phyloP scores from a whole-genome alignment of 1,140 invertebrate genomes.

The Drosophila nigrodunni region DNA sequence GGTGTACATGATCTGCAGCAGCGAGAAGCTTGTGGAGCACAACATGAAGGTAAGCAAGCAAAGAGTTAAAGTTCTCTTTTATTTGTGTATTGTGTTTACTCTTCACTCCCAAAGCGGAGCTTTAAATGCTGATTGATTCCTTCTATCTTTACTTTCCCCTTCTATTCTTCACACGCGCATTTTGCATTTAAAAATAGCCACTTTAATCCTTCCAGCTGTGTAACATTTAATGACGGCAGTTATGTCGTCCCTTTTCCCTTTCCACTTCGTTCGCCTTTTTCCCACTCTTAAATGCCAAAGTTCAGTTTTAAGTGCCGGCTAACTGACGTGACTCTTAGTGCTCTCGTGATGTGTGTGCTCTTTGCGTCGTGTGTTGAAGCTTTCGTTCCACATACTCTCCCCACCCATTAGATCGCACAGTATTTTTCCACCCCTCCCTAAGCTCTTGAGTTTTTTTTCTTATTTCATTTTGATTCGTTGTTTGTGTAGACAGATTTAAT shows the following conservation, averaged over 20 bases:
- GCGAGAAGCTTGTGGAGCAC: slow-evolving; percentile 95
- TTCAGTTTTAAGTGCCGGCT: not conserved
- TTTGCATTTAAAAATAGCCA: not conserved
- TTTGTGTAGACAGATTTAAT: slow-evolving; percentile 5
- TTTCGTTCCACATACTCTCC: slow-evolving; percentile 2
- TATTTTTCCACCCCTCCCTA: not conserved
- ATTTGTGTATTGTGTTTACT: not conserved
- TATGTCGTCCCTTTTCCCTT: not conserved
- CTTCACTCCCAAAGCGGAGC: not conserved
- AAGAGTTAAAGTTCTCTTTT: too few species aligned
- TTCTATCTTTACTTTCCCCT: not conserved
- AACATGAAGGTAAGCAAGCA: slow-evolving; percentile 92
- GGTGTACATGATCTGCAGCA: slow-evolving; percentile 96
- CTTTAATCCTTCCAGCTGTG: not conserved
- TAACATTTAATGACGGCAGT: too few species aligned
- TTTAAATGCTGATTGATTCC: too few species aligned
- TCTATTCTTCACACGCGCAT: not conserved
- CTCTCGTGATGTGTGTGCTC: slow-evolving; percentile 7
- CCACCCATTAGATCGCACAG: not conserved
- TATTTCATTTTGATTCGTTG: not conserved
- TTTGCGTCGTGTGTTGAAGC: not conserved
- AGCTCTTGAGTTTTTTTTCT: not conserved
- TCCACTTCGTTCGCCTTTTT: not conserved
- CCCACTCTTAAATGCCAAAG: not conserved
- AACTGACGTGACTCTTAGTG: not conserved